Conservation (phyloP, 2,113 vertebrate genomes). For the Camelus bactrianus region DNA sequence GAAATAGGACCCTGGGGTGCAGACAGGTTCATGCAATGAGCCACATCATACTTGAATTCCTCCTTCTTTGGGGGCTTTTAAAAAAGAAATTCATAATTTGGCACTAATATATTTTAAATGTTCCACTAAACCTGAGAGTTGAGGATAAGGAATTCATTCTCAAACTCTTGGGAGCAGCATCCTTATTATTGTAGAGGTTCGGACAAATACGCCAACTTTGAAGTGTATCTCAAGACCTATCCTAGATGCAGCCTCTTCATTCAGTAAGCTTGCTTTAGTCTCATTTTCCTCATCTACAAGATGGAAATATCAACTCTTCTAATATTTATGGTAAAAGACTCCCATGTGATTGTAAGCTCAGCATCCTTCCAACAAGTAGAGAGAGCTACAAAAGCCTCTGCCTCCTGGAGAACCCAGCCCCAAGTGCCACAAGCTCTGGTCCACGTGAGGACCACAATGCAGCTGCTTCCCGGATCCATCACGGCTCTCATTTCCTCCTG, state of each 20-base stretch:
- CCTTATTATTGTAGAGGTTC: not conserved
- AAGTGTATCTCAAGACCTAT: not conserved
- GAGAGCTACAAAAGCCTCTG: not conserved
- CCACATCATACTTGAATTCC: not conserved
- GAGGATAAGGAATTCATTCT: not conserved
- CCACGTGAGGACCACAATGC: not conserved
- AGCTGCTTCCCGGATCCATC: rapidly evolving
- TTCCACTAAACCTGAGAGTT: not conserved
- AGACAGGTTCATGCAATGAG: not conserved
- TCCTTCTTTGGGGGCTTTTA: not conserved
- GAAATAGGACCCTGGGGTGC: not conserved
- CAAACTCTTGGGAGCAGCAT: not conserved
- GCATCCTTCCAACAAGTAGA: not conserved
- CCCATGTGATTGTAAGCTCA: not conserved
- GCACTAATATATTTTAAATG: not conserved
- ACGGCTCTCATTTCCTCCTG: not conserved
- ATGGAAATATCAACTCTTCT: not conserved
- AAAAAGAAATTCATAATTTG: not conserved
- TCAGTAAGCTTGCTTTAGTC: not conserved
- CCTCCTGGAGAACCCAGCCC: not conserved
- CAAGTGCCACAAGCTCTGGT: not conserved
- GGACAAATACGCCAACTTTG: not conserved
- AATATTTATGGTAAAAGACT: not conserved
- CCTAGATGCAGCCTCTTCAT: not conserved
- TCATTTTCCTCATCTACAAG: not conserved